Conservation (phyloP, 1,140 invertebrate genomes). For the Phocides pigmalion region DNA sequence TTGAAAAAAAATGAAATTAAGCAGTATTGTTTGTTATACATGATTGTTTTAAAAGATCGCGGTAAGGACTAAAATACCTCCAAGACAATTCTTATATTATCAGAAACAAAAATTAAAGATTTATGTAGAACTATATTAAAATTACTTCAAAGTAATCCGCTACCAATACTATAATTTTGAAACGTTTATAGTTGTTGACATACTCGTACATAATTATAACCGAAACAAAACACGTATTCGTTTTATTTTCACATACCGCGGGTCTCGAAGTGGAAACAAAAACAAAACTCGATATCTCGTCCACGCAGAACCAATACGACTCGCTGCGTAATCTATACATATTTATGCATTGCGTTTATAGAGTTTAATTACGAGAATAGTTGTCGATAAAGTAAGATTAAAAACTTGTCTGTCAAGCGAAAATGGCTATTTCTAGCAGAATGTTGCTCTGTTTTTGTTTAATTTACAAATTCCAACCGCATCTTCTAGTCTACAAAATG, state of each 20-base stretch:
- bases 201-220: neutral
- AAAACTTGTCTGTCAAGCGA: conserved; percentile 30
- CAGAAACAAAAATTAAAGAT: no score
- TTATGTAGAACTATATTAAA: no score
- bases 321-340: conserved; percentile 29
- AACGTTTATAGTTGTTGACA: neutral
- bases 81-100: no score
- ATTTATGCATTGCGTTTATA: conserved; percentile 27
- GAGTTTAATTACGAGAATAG: conserved; percentile 32
- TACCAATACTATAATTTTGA: no score
- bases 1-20: no score
- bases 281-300: conserved; percentile 24
- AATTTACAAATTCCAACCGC: conserved; percentile 25
- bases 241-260: conserved; percentile 17
- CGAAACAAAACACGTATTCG: neutral
- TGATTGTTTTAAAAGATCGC: no score
- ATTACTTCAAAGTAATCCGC: no score
- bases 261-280: conserved; percentile 3
- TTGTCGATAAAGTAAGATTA: conserved; percentile 28
- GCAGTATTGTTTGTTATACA: no score
- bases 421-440: conserved; percentile 28
- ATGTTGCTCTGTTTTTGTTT: conserved; percentile 28
- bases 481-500: conserved; percentile 14
- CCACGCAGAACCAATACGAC: conserved; percentile 25
- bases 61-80: no score